phyloP scores from a whole-genome alignment of 2,888 invertebrate species.

The Mechanitis mazaeus region DNA sequence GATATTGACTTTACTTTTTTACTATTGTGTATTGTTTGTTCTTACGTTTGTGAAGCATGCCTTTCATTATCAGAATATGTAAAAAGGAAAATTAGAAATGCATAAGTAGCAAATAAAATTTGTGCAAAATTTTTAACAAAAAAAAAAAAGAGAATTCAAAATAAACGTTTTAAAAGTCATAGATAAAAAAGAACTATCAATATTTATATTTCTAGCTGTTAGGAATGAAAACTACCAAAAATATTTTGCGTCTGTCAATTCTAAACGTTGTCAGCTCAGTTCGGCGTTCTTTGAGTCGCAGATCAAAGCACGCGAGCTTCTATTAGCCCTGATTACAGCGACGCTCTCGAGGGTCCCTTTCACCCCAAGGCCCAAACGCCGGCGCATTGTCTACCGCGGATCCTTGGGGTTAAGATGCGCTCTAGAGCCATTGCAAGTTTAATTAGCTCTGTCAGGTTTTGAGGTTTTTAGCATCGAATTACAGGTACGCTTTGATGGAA shows the following conservation, averaged over 20 bases:
- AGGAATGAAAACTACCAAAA: neutral
- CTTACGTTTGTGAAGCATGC: too few species aligned
- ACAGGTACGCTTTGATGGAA: slow-evolving; percentile 25
- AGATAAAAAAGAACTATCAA: neutral
- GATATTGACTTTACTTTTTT: too few species aligned
- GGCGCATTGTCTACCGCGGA: slow-evolving; percentile 47
- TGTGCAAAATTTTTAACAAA: too few species aligned
- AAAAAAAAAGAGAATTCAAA: too few species aligned
- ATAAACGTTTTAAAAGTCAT: neutral
- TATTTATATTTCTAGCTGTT: slow-evolving; percentile 2
- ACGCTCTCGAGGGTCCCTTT: slow-evolving; percentile 44
- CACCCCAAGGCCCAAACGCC: slow-evolving; percentile 33
- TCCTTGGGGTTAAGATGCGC: slow-evolving; percentile 56
- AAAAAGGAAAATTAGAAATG: too few species aligned
- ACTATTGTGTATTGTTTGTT: too few species aligned
- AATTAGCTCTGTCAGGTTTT: slow-evolving; percentile 52
- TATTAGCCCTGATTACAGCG: slow-evolving; percentile 74
- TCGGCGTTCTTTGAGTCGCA: slow-evolving; percentile 67
- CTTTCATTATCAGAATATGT: too few species aligned
- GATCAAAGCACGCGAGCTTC: slow-evolving; percentile 74
- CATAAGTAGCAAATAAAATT: too few species aligned
- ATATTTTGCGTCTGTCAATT: slow-evolving; percentile 31
- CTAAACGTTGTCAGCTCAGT: slow-evolving; percentile 52
- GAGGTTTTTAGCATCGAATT: slow-evolving; percentile 24
- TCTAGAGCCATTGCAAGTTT: slow-evolving; percentile 66